Base-by-base conservation (phyloP, 2,797 vertebrate genomes). In the Sebastes diaconus region DNA sequence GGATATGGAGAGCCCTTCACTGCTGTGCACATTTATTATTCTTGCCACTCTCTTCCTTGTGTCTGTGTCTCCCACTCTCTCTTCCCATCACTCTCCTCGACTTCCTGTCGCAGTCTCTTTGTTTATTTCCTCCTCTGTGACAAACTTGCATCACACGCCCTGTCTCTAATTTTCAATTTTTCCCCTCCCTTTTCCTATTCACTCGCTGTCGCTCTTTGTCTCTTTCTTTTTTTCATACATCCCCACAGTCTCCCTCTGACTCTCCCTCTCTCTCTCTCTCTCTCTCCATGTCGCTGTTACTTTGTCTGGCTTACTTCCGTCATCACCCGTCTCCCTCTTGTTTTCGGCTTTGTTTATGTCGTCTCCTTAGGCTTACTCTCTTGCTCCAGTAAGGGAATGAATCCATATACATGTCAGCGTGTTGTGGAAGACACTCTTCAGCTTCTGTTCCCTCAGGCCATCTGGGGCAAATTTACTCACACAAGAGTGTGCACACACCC, bases 251-350 rank as follows among this genome's bases (percentile, higher is more conserved):
- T 84, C 65, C 9, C 55, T 72, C 30, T 16, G 29, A 55, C 16
- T 80, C 39, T 87, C 67, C 14, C 39, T 42, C 14, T 75, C 27
- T 55, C 52, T 55, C 27, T 55, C 27, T 27, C 50, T 20, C 39
- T 75, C 27, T 55, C 42, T n/a, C 58, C 84, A 36, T 24, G n/a
- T 73, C 73, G 88, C 30, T 59, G 25, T 52, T 80, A 70, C 84
- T 91, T 87, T 86, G 84, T 88, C 85, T 91, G 84, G 50, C 72
- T 90, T 76, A 73, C 78, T 87, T 88, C 85, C 73, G 60, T 85
- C 88, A 74, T 83, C 80, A 16, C 73, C 78, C 70, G 6, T 81
- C 80, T 87, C 73, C 57, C 68, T 69, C 55, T 85, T 89, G 78
- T 91, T 90, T 85, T 72, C 77, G 79, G 78, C 79, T 59, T 79